These are phyloP conservation scores for Coronaproctus castanopsis DNA, from an alignment of 2,888 invertebrate species.

Conservation along the genomic window DNA sequence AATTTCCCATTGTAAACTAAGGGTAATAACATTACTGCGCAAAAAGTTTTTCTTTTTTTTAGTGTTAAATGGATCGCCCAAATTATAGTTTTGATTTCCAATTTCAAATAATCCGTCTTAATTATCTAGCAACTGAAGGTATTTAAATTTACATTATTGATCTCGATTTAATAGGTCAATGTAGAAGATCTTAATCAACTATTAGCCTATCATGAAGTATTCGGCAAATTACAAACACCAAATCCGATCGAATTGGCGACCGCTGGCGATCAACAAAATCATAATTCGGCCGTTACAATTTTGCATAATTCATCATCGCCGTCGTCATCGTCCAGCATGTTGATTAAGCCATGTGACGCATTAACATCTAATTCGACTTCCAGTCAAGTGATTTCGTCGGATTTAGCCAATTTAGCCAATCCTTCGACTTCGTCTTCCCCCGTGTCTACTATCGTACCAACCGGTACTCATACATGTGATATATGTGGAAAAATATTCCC, in stretches of 20 bases:
- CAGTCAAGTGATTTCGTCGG: slow-evolving; percentile 1
- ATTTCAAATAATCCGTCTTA: too few relatives aligned
- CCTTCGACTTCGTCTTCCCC: slow-evolving; percentile 23
- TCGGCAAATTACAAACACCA: slow-evolving; percentile 39
- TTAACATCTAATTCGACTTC: slow-evolving; percentile 4
- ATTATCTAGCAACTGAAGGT: too few relatives aligned
- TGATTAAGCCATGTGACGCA: slow-evolving; percentile 9
- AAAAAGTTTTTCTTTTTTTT: too few relatives aligned
- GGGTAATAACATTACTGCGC: too few relatives aligned
- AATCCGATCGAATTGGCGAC: slow-evolving; percentile 4
- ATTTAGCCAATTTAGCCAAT: slow-evolving; percentile 7
- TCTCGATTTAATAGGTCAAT: slow-evolving; percentile 35
- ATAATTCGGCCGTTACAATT: slow-evolving; percentile 9
- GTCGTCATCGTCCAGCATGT: slow-evolving; percentile 6
- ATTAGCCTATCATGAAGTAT: slow-evolving; percentile 69
- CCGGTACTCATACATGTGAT: slow-evolving; percentile 54
- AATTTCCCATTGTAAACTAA: too few relatives aligned
- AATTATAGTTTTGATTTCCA: too few relatives aligned
- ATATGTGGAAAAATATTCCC: slow-evolving; percentile 72
- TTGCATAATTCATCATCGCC: slow-evolving; percentile 7
- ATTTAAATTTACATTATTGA: too few relatives aligned
- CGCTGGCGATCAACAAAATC: slow-evolving; percentile 9
- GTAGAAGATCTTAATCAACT: slow-evolving; percentile 69
- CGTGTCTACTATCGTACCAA: slow-evolving; percentile 8
- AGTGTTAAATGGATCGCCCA: too few relatives aligned